Conservation (phyloP, 2,888 invertebrate species). For the Leucania comma region DNA sequence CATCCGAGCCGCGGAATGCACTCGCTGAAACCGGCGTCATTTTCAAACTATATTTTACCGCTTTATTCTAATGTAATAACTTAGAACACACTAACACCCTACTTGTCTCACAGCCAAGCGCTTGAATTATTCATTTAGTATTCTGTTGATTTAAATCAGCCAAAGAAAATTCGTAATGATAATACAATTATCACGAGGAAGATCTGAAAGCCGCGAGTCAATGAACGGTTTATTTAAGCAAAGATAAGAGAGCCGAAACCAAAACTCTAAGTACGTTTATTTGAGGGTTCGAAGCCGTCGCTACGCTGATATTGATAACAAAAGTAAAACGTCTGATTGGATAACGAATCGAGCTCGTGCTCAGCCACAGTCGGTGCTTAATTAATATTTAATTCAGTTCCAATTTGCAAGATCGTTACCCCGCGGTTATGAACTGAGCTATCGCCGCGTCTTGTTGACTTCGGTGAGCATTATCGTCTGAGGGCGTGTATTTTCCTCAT, state of each 20-base stretch:
- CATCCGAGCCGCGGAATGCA: slow-evolving; percentile 59
- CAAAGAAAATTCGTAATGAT: slow-evolving; percentile 35
- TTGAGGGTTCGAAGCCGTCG: slow-evolving; percentile 32
- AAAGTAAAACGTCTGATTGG: slow-evolving; percentile 49
- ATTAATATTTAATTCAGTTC: slow-evolving; percentile 58
- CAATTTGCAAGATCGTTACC: slow-evolving; percentile 62
- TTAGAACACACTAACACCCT: slow-evolving; percentile 28
- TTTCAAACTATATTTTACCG: slow-evolving; percentile 48
- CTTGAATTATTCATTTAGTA: slow-evolving; percentile 29
- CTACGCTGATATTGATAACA: slow-evolving; percentile 42
- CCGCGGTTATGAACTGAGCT: slow-evolving; percentile 51
- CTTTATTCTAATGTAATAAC: slow-evolving; percentile 54
- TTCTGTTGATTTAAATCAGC: slow-evolving; percentile 35
- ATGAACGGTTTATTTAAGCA: slow-evolving; percentile 57
- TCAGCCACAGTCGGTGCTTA: slow-evolving; percentile 39
- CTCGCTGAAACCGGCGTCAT: slow-evolving; percentile 48
- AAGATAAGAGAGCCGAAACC: slow-evolving; percentile 43
- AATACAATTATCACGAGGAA: slow-evolving; percentile 47
- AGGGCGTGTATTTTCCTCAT: slow-evolving; percentile 69
- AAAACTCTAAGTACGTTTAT: slow-evolving; percentile 51
- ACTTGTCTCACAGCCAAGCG: slow-evolving; percentile 11
- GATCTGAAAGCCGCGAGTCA: slow-evolving; percentile 43
- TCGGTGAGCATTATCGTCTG: slow-evolving; percentile 67
- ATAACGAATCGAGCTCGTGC: slow-evolving; percentile 47
- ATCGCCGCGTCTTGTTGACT: slow-evolving; percentile 63